Percentiles rank a stretch among this genome's conserved stretches.
phyloP scores from a whole-genome alignment of 2,797 vertebrate species.

The Lepus townsendii region DNA sequence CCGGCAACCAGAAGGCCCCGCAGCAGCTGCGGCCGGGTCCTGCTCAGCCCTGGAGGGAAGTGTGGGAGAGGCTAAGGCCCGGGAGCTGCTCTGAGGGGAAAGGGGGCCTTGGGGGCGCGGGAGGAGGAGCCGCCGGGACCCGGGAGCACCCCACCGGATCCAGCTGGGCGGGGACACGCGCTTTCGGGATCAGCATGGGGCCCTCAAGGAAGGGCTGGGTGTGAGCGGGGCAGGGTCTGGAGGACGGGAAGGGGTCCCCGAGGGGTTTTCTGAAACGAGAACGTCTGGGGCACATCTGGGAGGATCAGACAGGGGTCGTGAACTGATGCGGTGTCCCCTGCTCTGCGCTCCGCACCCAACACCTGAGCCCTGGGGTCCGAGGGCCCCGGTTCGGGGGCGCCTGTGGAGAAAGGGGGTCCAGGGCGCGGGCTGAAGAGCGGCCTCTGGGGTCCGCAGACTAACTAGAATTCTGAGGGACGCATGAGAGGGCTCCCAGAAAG shows the following conservation, averaged over 20 bases:
- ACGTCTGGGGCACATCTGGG: no score
- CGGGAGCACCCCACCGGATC: no score
- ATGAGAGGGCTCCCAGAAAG: rapidly evolving
- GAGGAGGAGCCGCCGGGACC: background rate
- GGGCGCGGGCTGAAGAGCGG: background rate
- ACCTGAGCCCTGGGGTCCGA: no score
- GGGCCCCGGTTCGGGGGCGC: background rate
- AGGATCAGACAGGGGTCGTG: no score
- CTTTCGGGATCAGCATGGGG: background rate
- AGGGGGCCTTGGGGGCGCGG: background rate
- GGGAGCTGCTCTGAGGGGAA: background rate
- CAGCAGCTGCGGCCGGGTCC: conserved; percentile 79
- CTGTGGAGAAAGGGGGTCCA: conserved; percentile 42
- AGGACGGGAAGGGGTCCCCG: background rate
- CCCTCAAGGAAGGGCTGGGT: background rate
- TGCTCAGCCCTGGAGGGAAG: conserved; percentile 73
- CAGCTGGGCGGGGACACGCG: background rate
- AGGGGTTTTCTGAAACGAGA: background rate
- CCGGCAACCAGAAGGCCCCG: conserved; percentile 89
- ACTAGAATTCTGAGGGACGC: rapidly evolving
- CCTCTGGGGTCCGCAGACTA: no score
- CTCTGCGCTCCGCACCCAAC: background rate
- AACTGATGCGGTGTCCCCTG: no score
- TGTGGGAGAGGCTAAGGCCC: background rate
- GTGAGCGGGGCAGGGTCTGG: background rate